Percentiles rank a stretch among this genome's conserved stretches.
Conservation (phyloP, 2,797 vertebrate species). For the Semaprochilodus insignis region DNA sequence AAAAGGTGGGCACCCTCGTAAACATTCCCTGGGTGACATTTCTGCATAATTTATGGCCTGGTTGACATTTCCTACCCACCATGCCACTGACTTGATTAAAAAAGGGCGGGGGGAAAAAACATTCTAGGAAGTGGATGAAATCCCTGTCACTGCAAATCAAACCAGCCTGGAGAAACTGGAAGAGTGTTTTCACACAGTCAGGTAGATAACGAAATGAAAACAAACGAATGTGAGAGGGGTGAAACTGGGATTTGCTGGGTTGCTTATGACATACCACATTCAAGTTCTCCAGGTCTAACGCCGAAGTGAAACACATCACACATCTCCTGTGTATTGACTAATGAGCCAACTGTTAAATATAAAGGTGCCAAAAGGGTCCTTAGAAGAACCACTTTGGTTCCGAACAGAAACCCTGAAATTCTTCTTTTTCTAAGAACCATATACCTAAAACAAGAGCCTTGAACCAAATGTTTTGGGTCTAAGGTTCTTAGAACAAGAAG, state of each 20-base stretch:
- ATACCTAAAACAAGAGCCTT: too few species aligned
- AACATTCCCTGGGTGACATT: constrained; percentile 69
- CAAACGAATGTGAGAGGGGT: neutral
- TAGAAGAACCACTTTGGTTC: too few species aligned
- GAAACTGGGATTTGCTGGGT: neutral
- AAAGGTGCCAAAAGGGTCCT: too few species aligned
- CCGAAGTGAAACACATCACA: neutral
- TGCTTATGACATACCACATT: neutral
- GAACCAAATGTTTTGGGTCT: too few species aligned
- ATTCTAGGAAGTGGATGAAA: constrained; percentile 5
- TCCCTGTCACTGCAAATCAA: constrained; percentile 21
- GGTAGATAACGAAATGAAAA: neutral
- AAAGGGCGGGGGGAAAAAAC: constrained; percentile 45
- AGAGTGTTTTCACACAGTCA: neutral
- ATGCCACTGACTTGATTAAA: constrained; percentile 61
- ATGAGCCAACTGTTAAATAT: too few species aligned
- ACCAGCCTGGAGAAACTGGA: neutral
- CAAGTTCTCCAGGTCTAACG: neutral
- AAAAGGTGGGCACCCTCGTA: constrained; percentile 50
- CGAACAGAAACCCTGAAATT: too few species aligned
- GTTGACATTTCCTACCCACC: constrained; percentile 76
- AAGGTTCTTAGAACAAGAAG: too few species aligned
- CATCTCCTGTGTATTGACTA: too few species aligned
- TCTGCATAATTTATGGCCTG: constrained; percentile 81
- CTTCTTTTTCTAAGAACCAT: too few species aligned